Conservation (phyloP, 2,797 vertebrate genomes). For the Ctenopoma multispine region DNA sequence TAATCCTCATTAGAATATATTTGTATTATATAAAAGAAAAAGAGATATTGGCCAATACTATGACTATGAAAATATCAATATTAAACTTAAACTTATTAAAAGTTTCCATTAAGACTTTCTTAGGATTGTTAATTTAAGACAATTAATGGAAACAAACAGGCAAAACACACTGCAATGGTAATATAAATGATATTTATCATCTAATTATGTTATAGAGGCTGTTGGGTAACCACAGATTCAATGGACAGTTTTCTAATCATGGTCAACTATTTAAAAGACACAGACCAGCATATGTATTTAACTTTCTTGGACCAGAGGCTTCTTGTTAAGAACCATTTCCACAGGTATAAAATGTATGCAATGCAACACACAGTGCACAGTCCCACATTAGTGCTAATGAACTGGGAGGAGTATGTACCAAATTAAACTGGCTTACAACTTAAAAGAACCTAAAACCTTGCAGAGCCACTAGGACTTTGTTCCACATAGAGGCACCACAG, state of each 20-base stretch:
- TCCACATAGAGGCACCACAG: slow-evolving; percentile 72
- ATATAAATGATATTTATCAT: not conserved
- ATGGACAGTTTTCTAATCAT: slow-evolving; percentile 1
- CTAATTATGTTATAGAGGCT: slow-evolving; percentile 9
- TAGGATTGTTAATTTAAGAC: not conserved
- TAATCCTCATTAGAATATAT: not conserved
- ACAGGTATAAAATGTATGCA: slow-evolving; percentile 44
- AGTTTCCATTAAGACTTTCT: too few species aligned
- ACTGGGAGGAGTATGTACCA: slow-evolving; percentile 33
- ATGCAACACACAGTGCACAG: slow-evolving; percentile 20
- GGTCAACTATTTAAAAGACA: slow-evolving; percentile 10
- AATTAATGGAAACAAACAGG: not conserved
- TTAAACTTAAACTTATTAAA: too few species aligned
- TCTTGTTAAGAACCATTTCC: slow-evolving; percentile 13
- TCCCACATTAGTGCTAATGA: slow-evolving; percentile 31
- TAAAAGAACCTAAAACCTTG: slow-evolving; percentile 56
- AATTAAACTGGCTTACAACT: slow-evolving; percentile 54
- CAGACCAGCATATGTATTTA: slow-evolving; percentile 17
- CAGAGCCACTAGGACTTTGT: slow-evolving; percentile 55
- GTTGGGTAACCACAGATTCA: slow-evolving; percentile 27
- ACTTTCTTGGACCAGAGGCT: slow-evolving; percentile 20
- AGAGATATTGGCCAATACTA: not conserved
- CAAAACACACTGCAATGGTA: slow-evolving; percentile 6
- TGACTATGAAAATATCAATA: slow-evolving; percentile 9
- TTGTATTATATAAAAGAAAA: not conserved